A percentile compares a stretch with the other conserved stretches of the same genome.
Conservation (phyloP, 1,140 invertebrate species). For the Calephelis nemesis region DNA sequence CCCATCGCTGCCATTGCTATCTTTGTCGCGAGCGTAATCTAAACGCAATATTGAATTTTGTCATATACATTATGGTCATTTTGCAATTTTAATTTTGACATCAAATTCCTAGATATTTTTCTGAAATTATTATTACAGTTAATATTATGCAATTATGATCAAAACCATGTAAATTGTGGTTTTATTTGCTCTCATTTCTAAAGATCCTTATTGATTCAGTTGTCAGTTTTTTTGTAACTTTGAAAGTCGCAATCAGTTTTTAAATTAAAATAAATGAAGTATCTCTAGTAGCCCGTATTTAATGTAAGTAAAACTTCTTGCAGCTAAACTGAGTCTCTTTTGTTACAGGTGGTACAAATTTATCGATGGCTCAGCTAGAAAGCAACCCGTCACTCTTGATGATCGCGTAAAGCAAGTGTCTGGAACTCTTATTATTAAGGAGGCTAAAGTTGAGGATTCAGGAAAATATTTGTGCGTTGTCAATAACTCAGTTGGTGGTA, state of each 20-base stretch:
- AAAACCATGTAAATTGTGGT: background rate
- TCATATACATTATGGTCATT: background rate
- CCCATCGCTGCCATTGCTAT: conserved; percentile 28
- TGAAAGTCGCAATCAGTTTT: conserved; percentile 1
- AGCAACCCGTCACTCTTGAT: conserved; percentile 90
- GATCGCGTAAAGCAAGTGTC: conserved; percentile 95
- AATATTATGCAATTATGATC: background rate
- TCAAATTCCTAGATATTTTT: background rate
- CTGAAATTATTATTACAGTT: background rate
- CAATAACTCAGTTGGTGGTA: conserved; percentile 93
- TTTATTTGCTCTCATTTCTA: background rate
- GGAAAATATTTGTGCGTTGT: conserved; percentile 97
- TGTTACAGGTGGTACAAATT: conserved; percentile 96
- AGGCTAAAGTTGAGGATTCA: conserved; percentile 94
- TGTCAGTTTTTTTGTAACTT: conserved; percentile 23
- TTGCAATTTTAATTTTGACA: background rate
- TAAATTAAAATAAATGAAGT: background rate
- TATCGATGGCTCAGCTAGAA: conserved; percentile 89
- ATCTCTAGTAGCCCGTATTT: background rate
- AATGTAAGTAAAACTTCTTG: background rate
- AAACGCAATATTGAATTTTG: background rate
- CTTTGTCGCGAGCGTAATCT: background rate
- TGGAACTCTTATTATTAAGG: conserved; percentile 94
- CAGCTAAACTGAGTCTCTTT: conserved; percentile 63
- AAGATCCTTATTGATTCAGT: background rate